Evolutionary conservation across 2,888 invertebrate genomes (phyloP).

Genomic region (Augiades crinisus): DNA sequence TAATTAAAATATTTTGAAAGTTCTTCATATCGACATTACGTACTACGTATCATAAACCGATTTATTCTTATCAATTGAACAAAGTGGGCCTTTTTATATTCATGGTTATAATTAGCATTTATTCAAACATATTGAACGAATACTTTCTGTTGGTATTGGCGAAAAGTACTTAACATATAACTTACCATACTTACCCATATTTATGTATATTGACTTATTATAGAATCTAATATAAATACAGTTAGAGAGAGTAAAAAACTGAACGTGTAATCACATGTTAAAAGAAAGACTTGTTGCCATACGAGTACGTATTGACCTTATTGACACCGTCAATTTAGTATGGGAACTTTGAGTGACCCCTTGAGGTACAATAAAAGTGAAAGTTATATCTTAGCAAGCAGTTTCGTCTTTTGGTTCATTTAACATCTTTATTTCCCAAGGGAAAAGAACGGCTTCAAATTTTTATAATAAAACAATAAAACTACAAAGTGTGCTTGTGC

Average conservation of each 20-base stretch:
- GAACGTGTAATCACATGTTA: not conserved
- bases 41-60: too few relatives aligned
- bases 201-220: too few relatives aligned
- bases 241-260: not conserved
- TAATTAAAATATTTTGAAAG: too few relatives aligned
- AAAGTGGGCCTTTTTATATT: too few relatives aligned
- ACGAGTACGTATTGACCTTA: not conserved
- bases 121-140: too few relatives aligned
- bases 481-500: not conserved
- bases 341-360: not conserved
- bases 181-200: too few relatives aligned
- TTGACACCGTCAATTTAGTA: not conserved
- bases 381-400: not conserved
- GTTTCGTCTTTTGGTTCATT: not conserved
- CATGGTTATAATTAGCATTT: too few relatives aligned
- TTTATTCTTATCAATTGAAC: too few relatives aligned
- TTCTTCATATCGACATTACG: too few relatives aligned
- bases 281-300: too few relatives aligned
- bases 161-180: too few relatives aligned
- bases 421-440: conserved; percentile 25
- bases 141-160: too few relatives aligned
- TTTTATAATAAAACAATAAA: conserved; percentile 10
- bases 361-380: not conserved
- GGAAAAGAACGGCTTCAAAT: conserved; percentile 19
- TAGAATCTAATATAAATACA: not conserved